Evolutionary conservation across 2,113 vertebrate species (phyloP).

Genomic region (Reinhardtius hippoglossoides): DNA sequence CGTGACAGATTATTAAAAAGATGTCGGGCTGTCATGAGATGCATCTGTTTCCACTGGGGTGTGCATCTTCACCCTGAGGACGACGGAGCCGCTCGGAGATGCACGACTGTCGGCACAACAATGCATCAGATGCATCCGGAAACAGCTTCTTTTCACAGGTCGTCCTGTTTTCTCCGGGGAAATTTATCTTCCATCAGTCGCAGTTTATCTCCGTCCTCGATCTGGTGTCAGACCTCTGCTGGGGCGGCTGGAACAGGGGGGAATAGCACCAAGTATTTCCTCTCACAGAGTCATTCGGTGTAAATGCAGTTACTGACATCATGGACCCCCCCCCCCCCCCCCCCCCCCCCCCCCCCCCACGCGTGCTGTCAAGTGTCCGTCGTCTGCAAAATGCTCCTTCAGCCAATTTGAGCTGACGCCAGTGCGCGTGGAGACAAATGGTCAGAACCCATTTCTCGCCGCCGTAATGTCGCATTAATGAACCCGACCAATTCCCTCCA

Average conservation of each 20-base stretch:
- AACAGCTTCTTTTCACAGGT: background rate
- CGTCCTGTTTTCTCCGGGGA: conserved; percentile 19
- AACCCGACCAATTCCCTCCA: conserved; percentile 59
- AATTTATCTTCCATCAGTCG: conserved; percentile 26
- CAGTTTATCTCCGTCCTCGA: background rate
- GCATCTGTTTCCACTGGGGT: too few relatives aligned
- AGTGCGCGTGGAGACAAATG: conserved; percentile 21
- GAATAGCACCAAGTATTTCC: too few relatives aligned
- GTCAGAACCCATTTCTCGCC: conserved; percentile 13
- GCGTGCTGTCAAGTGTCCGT: conserved; percentile 9
- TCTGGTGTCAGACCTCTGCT: background rate
- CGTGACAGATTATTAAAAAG: conserved; percentile 51
- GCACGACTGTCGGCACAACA: too few relatives aligned
- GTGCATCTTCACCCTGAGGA: too few relatives aligned
- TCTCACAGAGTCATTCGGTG: background rate
- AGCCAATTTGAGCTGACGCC: too few relatives aligned
- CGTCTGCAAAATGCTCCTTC: too few relatives aligned
- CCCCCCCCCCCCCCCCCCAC: background rate
- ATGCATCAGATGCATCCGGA: background rate
- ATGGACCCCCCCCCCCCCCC: background rate
- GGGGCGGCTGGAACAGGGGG: too few relatives aligned
- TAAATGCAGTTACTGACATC: conserved; percentile 30
- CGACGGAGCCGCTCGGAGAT: too few relatives aligned
- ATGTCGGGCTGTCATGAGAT: conserved; percentile 24
- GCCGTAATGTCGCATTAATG: conserved; percentile 51